phyloP scores from a whole-genome alignment of 2,113 vertebrate species.

The Oenanthe oenanthe region DNA sequence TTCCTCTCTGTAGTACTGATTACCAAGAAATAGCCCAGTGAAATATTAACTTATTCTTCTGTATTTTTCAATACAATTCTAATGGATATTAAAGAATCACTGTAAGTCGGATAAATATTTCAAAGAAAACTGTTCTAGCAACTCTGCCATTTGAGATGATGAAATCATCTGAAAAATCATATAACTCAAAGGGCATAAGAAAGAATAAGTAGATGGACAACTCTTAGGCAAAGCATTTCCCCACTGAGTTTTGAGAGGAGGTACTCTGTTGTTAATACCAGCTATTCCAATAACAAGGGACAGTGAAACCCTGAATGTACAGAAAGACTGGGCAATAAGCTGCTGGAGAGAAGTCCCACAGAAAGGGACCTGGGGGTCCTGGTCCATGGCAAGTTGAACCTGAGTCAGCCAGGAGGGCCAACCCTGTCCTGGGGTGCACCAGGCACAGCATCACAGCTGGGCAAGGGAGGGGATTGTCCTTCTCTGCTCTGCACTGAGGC shows the following conservation, averaged over 20 bases:
- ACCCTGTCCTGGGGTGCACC: fast-evolving
- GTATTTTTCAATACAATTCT: background rate
- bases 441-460: background rate
- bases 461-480: background rate
- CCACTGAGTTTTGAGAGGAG: background rate
- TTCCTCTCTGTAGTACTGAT: background rate
- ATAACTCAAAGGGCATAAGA: background rate
- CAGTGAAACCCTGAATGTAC: background rate
- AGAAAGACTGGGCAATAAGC: fast-evolving
- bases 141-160: background rate
- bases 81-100: background rate
- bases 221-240: background rate
- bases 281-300: background rate
- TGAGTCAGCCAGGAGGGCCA: fast-evolving
- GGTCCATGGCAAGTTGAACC: fast-evolving
- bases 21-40: background rate
- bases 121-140: background rate
- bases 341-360: background rate
- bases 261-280: fast-evolving
- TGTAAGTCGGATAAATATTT: background rate
- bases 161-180: background rate
- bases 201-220: background rate
- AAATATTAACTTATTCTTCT: background rate
- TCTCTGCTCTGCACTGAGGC: fast-evolving
- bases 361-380: background rate